Conservation (phyloP, 2,888 invertebrate species). For the Pheosia tremula region DNA sequence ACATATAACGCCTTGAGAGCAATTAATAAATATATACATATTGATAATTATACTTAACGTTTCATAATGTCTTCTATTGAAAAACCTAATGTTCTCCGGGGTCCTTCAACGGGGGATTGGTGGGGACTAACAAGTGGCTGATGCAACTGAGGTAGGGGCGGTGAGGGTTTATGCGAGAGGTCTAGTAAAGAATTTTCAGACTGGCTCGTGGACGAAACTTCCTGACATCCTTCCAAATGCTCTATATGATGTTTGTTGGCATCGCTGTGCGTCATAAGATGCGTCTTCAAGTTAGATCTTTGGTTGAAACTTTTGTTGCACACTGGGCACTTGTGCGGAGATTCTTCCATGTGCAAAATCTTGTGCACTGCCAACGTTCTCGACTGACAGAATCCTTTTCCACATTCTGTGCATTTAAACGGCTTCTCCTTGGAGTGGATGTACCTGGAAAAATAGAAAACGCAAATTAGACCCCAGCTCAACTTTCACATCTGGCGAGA, state of each 20-base stretch:
- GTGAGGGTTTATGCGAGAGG: slow-evolving; percentile 82
- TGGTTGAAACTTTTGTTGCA: slow-evolving; percentile 96
- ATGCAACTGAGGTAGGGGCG: slow-evolving; percentile 57
- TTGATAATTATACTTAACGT: slow-evolving; percentile 81
- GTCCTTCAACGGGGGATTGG: slow-evolving; percentile 69
- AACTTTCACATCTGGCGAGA: slow-evolving; percentile 58
- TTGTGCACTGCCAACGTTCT: slow-evolving; percentile 98
- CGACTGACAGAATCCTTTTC: slow-evolving; percentile 99
- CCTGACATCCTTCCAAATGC: slow-evolving; percentile 79
- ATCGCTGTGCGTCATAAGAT: slow-evolving; percentile 94
- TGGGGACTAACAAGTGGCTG: slow-evolving; percentile 60
- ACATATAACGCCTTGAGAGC: slow-evolving; percentile 32
- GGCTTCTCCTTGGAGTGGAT: slow-evolving; percentile 99
- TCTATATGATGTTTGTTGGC: slow-evolving; percentile 79
- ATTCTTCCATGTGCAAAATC: slow-evolving; percentile 96
- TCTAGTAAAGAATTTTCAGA: slow-evolving; percentile 80
- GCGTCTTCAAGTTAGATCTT: slow-evolving; percentile 95
- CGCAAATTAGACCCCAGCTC: slow-evolving; percentile 52
- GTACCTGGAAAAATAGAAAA: slow-evolving; percentile 88
- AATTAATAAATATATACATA: slow-evolving; percentile 42
- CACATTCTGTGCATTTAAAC: slow-evolving; percentile 98
- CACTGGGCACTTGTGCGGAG: slow-evolving; percentile 96
- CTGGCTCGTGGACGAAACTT: slow-evolving; percentile 81
- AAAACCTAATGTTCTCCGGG: slow-evolving; percentile 87
- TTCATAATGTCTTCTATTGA: slow-evolving; percentile 96